Evolutionary conservation across 2,113 vertebrate genomes (phyloP).

Genomic region (Coreoperca whiteheadi): DNA sequence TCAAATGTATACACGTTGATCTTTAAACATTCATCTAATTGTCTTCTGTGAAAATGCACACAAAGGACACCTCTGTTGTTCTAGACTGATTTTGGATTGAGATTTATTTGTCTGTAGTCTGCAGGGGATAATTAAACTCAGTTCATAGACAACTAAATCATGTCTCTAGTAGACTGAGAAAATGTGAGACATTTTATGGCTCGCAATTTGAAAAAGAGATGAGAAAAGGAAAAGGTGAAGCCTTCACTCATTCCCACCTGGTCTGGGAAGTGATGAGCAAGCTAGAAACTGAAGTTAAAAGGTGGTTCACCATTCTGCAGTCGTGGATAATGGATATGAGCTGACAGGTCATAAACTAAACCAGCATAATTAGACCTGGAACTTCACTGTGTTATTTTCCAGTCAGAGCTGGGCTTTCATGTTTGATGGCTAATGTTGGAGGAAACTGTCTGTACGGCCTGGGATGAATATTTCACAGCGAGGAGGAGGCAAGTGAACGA

Average conservation of each 20-base stretch:
- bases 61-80: too few species aligned
- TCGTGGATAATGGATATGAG: slow-evolving; percentile 69
- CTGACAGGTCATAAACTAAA: slow-evolving; percentile 74
- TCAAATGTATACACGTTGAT: background rate
- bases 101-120: background rate
- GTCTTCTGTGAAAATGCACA: background rate
- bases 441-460: slow-evolving; percentile 54
- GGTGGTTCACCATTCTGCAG: slow-evolving; percentile 34
- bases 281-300: slow-evolving; percentile 73
- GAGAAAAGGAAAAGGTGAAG: slow-evolving; percentile 56
- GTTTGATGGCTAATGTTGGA: slow-evolving; percentile 55
- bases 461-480: slow-evolving; percentile 45
- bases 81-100: background rate
- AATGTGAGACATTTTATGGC: background rate
- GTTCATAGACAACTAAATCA: background rate
- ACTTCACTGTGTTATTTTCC: slow-evolving; percentile 72
- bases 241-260: slow-evolving; percentile 70
- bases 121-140: background rate
- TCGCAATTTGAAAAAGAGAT: background rate
- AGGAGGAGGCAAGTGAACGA: slow-evolving; percentile 27
- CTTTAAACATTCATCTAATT: background rate
- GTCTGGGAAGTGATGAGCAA: slow-evolving; percentile 67
- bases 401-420: slow-evolving; percentile 76
- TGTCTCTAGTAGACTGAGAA: background rate
- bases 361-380: slow-evolving; percentile 74